Evolutionary conservation across 30 jellyfish, hydroid and myxozoan species (phyloP).

Genomic region (Phacellophora camtschatica): DNA sequence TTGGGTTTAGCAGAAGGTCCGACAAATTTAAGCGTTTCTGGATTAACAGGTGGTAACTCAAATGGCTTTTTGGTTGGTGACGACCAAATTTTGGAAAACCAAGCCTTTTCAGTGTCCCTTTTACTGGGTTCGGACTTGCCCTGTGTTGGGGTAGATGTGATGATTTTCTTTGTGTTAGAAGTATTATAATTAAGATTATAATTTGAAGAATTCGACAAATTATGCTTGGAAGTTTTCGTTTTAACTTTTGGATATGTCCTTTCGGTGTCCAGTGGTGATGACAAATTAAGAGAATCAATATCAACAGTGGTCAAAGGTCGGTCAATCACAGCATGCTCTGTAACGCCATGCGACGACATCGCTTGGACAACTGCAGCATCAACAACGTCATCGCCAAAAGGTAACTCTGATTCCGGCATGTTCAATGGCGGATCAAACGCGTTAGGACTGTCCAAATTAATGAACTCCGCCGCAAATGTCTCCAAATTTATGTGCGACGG

Average conservation of each 20-base stretch:
- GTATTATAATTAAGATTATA: not conserved
- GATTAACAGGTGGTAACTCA: constrained; percentile 46
- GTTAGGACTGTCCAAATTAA: constrained; percentile 6
- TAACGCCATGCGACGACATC: not conserved
- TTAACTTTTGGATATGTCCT: not conserved
- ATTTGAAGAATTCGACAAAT: not conserved
- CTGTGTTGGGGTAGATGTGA: constrained; percentile 21
- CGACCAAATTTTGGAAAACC: constrained; percentile 24
- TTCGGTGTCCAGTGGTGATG: constrained; percentile 1
- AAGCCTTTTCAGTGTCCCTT: constrained; percentile 40
- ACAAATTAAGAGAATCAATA: not conserved
- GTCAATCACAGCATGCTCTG: not conserved
- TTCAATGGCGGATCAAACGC: not conserved
- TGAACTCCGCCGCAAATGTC: constrained; percentile 17
- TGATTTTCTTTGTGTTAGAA: not conserved
- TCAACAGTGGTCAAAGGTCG: constrained; percentile 11
- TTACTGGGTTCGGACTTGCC: constrained; percentile 11
- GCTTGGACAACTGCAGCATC: too few species aligned
- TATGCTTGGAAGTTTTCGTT: not conserved
- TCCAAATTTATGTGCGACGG: not conserved
- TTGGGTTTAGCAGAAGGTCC: not conserved
- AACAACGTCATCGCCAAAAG: not conserved
- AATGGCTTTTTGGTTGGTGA: constrained; percentile 16
- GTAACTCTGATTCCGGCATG: not conserved
- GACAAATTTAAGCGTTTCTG: constrained; percentile 19